These are phyloP conservation scores for Drosophila kuntzei DNA, from an alignment of 2,888 invertebrate genomes.

Conservation along the genomic window DNA sequence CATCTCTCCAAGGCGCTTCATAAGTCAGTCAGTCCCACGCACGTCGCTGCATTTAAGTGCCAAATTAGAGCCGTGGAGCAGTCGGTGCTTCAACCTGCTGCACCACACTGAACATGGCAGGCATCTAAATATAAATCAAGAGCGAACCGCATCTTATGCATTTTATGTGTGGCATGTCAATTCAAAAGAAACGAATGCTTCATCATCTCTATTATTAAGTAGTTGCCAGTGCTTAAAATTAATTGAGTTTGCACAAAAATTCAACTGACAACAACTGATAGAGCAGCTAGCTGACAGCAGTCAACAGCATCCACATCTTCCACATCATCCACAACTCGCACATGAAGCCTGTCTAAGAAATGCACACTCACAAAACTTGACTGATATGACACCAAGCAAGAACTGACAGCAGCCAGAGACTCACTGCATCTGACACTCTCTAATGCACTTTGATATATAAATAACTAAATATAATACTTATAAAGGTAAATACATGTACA, in stretches of 20 bases:
- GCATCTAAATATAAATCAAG: conserved; percentile 64
- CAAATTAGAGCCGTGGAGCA: conserved; percentile 67
- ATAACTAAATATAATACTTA: neutral
- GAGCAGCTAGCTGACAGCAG: neutral
- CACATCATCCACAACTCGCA: neutral
- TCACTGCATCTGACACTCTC: conserved; percentile 1
- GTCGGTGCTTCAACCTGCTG: conserved; percentile 4
- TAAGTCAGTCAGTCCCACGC: conserved; percentile 68
- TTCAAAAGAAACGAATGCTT: conserved; percentile 54
- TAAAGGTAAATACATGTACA: neutral
- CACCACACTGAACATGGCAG: conserved; percentile 49
- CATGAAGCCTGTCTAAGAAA: conserved; percentile 2
- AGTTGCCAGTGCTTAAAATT: conserved; percentile 45
- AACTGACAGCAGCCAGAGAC: conserved; percentile 40
- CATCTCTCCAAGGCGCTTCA: conserved; percentile 32
- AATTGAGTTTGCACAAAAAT: conserved; percentile 58
- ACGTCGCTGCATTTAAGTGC: conserved; percentile 80
- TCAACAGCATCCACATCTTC: conserved; percentile 5
- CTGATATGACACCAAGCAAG: conserved; percentile 52
- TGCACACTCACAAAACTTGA: conserved; percentile 43
- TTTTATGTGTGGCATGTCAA: conserved; percentile 60
- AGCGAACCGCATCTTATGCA: conserved; percentile 51
- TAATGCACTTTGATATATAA: conserved; percentile 45
- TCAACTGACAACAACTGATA: conserved; percentile 5
- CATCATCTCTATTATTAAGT: conserved; percentile 51